Conservation (phyloP, 2,113 vertebrate species). For the Pyxicephalus adspersus region DNA sequence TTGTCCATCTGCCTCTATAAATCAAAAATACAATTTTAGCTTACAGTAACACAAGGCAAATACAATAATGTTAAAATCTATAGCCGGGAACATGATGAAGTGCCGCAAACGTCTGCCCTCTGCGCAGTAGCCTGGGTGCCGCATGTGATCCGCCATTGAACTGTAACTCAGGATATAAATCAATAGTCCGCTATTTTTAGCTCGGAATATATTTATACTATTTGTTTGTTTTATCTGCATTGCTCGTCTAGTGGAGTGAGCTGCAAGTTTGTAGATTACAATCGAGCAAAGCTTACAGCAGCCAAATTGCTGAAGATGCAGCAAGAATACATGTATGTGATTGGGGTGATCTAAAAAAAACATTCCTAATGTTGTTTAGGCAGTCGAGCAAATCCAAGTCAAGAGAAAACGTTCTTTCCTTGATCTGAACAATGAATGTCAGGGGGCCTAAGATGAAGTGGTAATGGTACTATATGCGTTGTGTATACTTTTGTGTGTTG, state of each 20-base stretch:
- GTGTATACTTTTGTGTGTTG: too few relatives aligned
- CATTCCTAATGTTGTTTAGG: too few relatives aligned
- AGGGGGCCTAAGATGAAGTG: too few relatives aligned
- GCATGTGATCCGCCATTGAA: constrained; percentile 64
- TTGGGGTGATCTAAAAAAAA: too few relatives aligned
- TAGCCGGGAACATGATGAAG: constrained; percentile 67
- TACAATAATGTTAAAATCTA: constrained; percentile 72
- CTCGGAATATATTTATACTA: constrained; percentile 45
- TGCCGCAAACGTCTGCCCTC: constrained; percentile 57
- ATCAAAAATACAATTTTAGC: constrained; percentile 67
- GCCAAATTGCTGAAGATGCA: too few relatives aligned
- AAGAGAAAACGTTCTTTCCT: too few relatives aligned
- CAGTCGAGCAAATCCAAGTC: too few relatives aligned
- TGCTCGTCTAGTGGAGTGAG: background rate
- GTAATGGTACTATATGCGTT: too few relatives aligned
- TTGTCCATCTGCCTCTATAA: constrained; percentile 67
- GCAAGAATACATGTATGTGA: too few relatives aligned
- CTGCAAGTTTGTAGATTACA: background rate
- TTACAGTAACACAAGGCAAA: constrained; percentile 65
- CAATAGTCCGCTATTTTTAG: constrained; percentile 58
- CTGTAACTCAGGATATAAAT: constrained; percentile 62
- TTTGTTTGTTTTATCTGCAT: constrained; percentile 42
- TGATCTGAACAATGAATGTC: too few relatives aligned
- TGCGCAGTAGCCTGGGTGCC: constrained; percentile 47
- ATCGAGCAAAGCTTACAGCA: too few relatives aligned